Evolutionary conservation across 1,140 invertebrate species (phyloP).

Genomic region (Drosophila murphyi): DNA sequence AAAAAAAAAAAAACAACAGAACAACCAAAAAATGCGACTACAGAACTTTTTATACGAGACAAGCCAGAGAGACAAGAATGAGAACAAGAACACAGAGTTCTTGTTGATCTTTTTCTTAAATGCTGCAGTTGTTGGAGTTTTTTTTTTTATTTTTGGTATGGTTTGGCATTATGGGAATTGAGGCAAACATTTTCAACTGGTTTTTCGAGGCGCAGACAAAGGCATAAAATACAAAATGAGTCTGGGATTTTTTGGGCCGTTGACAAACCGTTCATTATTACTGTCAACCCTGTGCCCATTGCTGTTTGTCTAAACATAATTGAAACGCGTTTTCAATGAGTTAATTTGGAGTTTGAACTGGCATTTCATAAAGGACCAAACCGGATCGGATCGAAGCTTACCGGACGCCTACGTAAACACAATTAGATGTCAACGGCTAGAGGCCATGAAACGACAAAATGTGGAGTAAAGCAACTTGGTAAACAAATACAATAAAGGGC

Average conservation of each 20-base stretch:
- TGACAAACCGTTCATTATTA: conserved; percentile 53
- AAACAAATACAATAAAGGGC: conserved; percentile 51
- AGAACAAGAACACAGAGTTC: conserved; percentile 74
- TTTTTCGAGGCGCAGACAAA: conserved; percentile 63
- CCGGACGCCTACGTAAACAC: conserved; percentile 78
- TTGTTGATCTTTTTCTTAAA: conserved; percentile 47
- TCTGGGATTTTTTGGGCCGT: conserved; percentile 42
- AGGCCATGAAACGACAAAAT: conserved; percentile 77
- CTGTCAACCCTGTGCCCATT: conserved; percentile 60
- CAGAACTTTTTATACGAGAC: conserved; percentile 62
- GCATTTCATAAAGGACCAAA: conserved; percentile 36
- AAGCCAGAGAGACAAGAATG: conserved; percentile 71
- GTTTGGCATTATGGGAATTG: conserved; percentile 72
- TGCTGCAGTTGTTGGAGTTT: conserved; percentile 20
- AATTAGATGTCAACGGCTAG: conserved; percentile 73
- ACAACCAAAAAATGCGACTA: conserved; percentile 47
- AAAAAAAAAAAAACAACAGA: conserved; percentile 26
- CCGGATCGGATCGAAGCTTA: not conserved
- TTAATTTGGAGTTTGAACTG: conserved; percentile 64
- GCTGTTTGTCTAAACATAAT: conserved; percentile 76
- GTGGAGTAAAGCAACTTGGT: conserved; percentile 70
- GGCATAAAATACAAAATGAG: conserved; percentile 62
- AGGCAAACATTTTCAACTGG: conserved; percentile 71
- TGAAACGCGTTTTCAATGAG: conserved; percentile 79
- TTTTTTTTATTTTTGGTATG: conserved; percentile 15